These are phyloP conservation scores for Brachyopa scutellaris DNA, from an alignment of 2,888 invertebrate species.

Conservation along the genomic window DNA sequence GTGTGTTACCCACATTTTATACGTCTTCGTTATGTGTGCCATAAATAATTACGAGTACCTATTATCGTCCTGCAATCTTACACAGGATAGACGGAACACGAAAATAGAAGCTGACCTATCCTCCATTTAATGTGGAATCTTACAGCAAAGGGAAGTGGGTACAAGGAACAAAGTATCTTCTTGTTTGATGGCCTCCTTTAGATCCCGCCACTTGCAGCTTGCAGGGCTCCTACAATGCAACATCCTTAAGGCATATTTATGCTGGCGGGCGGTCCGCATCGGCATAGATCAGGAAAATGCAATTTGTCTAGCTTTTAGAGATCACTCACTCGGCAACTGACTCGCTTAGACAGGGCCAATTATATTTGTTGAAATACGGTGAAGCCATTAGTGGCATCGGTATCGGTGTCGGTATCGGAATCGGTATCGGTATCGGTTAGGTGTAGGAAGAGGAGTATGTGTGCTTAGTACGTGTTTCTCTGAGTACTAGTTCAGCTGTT, in stretches of 20 bases:
- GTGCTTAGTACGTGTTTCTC: constrained; percentile 24
- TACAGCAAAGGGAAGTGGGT: too few species aligned
- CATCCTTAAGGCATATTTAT: constrained; percentile 18
- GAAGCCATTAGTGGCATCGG: constrained; percentile 15
- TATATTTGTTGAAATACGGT: constrained; percentile 30
- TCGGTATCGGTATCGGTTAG: too few species aligned
- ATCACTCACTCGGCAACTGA: constrained; percentile 3
- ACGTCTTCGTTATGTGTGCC: constrained; percentile 64
- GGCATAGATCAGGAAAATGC: constrained; percentile 21
- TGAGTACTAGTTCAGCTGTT: constrained; percentile 43
- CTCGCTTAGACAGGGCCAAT: constrained; percentile 14
- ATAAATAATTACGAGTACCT: too few species aligned
- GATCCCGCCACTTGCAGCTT: too few species aligned
- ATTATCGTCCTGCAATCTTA: constrained; percentile 48
- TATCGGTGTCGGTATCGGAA: too few species aligned
- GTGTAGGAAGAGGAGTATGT: neutral
- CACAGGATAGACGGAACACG: neutral
- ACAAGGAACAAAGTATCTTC: neutral
- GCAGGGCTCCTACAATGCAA: too few species aligned
- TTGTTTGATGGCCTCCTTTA: neutral
- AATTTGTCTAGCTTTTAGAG: constrained; percentile 44
- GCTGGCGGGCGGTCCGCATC: constrained; percentile 11
- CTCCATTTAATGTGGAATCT: constrained; percentile 53
- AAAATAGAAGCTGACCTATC: constrained; percentile 42
- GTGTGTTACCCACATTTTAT: constrained; percentile 66